Conservation (phyloP, 2,888 invertebrate species). For the Torymus tubicola region DNA sequence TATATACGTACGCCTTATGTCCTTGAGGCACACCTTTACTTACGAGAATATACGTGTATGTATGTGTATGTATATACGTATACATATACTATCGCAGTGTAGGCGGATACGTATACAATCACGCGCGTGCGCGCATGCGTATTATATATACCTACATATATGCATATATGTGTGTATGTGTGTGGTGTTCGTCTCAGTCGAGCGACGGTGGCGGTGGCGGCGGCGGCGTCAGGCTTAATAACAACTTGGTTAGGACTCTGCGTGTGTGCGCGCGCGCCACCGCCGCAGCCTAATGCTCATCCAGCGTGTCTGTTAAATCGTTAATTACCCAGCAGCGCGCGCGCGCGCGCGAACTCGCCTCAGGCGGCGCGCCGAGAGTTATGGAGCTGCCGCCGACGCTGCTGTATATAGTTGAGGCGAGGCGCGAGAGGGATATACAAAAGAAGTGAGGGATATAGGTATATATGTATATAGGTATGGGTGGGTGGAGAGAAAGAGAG, state of each 20-base stretch:
- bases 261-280: conserved; percentile 56
- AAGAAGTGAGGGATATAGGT: no score
- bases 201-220: conserved; percentile 41
- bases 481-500: no score
- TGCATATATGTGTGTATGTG: not conserved
- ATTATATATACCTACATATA: not conserved
- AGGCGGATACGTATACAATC: no score
- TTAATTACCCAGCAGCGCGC: conserved; percentile 66
- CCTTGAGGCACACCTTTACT: not conserved
- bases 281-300: conserved; percentile 63
- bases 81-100: no score
- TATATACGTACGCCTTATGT: no score
- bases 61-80: no score
- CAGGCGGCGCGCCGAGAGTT: not conserved
- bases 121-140: no score
- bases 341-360: conserved; percentile 11
- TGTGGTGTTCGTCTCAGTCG: conserved; percentile 33
- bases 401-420: no score
- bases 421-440: no score
- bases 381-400: no score
- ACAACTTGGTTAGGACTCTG: conserved; percentile 68
- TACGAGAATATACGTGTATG: not conserved
- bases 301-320: conserved; percentile 72
- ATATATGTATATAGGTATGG: no score
- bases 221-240: conserved; percentile 65